A percentile compares a stretch with the other conserved stretches of the same genome.
These are phyloP conservation scores for Anniella stebbinsi DNA, from an alignment of 2,797 vertebrate genomes.

Conservation along the genomic window DNA sequence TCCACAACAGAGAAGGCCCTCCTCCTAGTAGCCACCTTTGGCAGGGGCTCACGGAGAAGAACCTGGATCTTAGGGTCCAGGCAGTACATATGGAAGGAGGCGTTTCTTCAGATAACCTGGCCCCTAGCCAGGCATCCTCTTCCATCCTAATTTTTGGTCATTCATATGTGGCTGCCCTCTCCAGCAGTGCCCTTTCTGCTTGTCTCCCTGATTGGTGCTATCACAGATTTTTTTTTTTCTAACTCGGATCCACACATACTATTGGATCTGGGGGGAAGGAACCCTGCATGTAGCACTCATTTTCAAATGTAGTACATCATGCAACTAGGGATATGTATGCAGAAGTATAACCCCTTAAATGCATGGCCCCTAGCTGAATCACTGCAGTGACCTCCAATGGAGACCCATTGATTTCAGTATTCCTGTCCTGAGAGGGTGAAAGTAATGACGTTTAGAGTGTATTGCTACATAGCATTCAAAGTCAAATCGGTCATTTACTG, in stretches of 20 bases:
- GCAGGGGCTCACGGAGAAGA: too few relatives aligned
- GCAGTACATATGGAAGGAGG: too few relatives aligned
- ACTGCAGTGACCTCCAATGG: not conserved
- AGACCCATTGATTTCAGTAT: not conserved
- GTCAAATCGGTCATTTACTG: conserved; percentile 25
- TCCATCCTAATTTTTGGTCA: too few relatives aligned
- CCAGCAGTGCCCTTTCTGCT: too few relatives aligned
- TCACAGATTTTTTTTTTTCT: not conserved
- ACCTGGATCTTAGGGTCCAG: too few relatives aligned
- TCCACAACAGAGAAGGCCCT: too few relatives aligned
- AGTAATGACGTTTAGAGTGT: not conserved
- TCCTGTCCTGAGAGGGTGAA: conserved; percentile 15
- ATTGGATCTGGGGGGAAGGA: not conserved
- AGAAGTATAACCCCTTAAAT: not conserved
- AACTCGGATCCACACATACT: not conserved
- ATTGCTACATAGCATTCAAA: conserved; percentile 20
- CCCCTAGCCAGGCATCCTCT: too few relatives aligned
- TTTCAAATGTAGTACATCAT: not conserved
- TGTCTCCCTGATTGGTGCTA: too few relatives aligned
- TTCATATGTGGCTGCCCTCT: too few relatives aligned
- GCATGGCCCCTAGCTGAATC: not conserved
- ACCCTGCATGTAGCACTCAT: not conserved
- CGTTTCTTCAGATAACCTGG: too few relatives aligned
- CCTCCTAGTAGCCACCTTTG: too few relatives aligned
- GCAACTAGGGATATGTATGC: too few relatives aligned